Evolutionary conservation across 2,797 vertebrate species (phyloP), one percentile per base, ranked within the genome.

Genomic region (Pseudochromis fuscus): DNA sequence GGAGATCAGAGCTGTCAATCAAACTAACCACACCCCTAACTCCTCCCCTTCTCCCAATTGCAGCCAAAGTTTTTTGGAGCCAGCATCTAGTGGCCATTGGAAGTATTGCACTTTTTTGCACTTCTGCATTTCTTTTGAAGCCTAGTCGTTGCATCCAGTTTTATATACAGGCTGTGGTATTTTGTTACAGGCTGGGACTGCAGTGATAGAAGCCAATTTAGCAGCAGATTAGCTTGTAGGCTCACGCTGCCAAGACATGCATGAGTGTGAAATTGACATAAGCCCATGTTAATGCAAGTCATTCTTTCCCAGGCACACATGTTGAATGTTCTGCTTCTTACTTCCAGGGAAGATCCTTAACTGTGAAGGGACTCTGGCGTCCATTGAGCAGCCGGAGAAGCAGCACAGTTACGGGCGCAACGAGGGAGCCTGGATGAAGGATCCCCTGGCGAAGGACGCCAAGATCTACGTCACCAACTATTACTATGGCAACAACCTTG

Each of bases 341-440:
- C 35, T 78, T 82, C 33, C 79, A 83, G 70, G 91, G 91, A 96
- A 94, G 83, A 95, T 96, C 83, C 84, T 88, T 2, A 94, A 94
- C 76, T 99, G 98, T 0, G 97, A 98, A 71, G 97, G 97, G 50
- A 99, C 98, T 4, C 92, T 99, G 0, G 92, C 94, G 12, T 95
- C 95, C 0, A 95, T 99, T 37, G 96, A 98, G 68, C 84, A 90
- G 10, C 97, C 98, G 0, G 83, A 79, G 67, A 96, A 95, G 75
- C 96, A 98, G 46, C 97, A 99, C 91, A 99, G 96, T 87, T 99
- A 99, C 0, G 98, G 97, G 12, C 96, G 97, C 44, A 98, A 99
- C 0, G 98, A 99, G 68, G 98, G 98, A 3, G 97, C 98, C 57
- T 99, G 98, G 98, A 98, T 99, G 97, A 99, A 99, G 89, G 98